Percentiles rank a stretch among this genome's conserved stretches.
These are phyloP conservation scores for Epizoanthus ramosus DNA, from an alignment of 92 coral and sea anemone genomes.

Conservation along the genomic window DNA sequence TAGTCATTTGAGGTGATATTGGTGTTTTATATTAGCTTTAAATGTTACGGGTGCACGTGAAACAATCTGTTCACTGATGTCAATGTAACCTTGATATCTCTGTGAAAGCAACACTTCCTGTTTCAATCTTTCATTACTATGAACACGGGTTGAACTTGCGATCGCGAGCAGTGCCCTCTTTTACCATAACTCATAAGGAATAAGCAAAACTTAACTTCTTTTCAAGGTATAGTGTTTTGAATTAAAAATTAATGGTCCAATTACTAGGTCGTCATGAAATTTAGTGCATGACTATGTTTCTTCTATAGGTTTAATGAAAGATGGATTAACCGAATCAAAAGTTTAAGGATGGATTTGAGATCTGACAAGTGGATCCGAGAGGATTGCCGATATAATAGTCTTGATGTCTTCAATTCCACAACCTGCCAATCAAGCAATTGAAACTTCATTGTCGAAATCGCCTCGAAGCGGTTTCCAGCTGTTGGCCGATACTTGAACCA, in stretches of 20 bases:
- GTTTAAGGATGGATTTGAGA: not conserved
- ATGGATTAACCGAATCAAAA: not conserved
- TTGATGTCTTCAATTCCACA: not conserved
- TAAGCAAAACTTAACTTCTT: not conserved
- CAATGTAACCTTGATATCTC: not conserved
- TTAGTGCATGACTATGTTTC: not conserved
- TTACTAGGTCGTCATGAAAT: not conserved
- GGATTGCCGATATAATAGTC: not conserved
- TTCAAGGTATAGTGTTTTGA: not conserved
- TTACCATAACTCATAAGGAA: no score
- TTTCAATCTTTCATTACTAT: not conserved
- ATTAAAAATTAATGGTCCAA: not conserved
- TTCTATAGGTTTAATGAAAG: not conserved
- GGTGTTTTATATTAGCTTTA: no score
- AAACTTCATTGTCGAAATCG: conserved; percentile 14
- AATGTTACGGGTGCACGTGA: no score
- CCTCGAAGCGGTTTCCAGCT: conserved; percentile 43
- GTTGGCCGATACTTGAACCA: conserved; percentile 32
- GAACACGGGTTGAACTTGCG: no score
- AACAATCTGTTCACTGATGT: no score
- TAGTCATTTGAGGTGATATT: not conserved
- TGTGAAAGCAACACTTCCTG: not conserved
- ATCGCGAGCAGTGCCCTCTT: no score
- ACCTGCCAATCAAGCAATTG: conserved; percentile 23
- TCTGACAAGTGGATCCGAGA: not conserved